A percentile compares a stretch with the other conserved stretches of the same genome.
These are phyloP conservation scores for Eledona agricola DNA, from an alignment of 2,888 invertebrate genomes.

Conservation along the genomic window DNA sequence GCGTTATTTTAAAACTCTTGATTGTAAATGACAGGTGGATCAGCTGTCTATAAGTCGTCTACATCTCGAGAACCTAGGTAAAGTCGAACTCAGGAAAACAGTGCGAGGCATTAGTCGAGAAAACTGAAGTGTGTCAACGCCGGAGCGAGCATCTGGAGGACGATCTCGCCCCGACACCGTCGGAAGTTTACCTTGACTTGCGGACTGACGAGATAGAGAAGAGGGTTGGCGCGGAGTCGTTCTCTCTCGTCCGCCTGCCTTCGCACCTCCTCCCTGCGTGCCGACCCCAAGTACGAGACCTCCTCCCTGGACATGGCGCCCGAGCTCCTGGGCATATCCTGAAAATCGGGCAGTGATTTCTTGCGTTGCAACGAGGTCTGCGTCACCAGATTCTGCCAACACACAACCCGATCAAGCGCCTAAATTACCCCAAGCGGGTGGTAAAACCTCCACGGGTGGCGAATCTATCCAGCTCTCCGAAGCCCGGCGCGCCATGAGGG, in stretches of 20 bases:
- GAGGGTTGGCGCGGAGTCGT: slow-evolving; percentile 91
- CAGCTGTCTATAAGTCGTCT: slow-evolving; percentile 29
- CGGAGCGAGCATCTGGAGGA: no score
- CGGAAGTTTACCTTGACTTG: slow-evolving; percentile 89
- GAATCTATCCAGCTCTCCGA: slow-evolving; percentile 92
- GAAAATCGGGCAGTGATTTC: slow-evolving; percentile 97
- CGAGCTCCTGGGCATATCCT: slow-evolving; percentile 80
- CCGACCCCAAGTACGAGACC: slow-evolving; percentile 92
- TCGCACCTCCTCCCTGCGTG: slow-evolving; percentile 93
- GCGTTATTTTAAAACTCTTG: no score
- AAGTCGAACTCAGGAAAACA: slow-evolving; percentile 57
- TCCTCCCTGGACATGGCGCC: slow-evolving; percentile 94
- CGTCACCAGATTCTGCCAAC: slow-evolving; percentile 75
- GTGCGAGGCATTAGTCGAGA: slow-evolving; percentile 50
- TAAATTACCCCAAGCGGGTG: slow-evolving; percentile 15
- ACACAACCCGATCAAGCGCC: slow-evolving; percentile 27
- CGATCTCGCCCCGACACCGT: neutral
- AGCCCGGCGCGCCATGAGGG: slow-evolving; percentile 84
- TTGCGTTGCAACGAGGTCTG: slow-evolving; percentile 85
- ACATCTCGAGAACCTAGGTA: slow-evolving; percentile 54
- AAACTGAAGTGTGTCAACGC: slow-evolving; percentile 36
- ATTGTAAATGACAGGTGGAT: slow-evolving; percentile 25
- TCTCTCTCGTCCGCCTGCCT: slow-evolving; percentile 91
- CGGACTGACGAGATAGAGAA: slow-evolving; percentile 96
- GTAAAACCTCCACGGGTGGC: slow-evolving; percentile 81